Evolutionary conservation across 2,113 vertebrate species (phyloP), one percentile per base, ranked within the genome.

Genomic region (Galbula dea): DNA sequence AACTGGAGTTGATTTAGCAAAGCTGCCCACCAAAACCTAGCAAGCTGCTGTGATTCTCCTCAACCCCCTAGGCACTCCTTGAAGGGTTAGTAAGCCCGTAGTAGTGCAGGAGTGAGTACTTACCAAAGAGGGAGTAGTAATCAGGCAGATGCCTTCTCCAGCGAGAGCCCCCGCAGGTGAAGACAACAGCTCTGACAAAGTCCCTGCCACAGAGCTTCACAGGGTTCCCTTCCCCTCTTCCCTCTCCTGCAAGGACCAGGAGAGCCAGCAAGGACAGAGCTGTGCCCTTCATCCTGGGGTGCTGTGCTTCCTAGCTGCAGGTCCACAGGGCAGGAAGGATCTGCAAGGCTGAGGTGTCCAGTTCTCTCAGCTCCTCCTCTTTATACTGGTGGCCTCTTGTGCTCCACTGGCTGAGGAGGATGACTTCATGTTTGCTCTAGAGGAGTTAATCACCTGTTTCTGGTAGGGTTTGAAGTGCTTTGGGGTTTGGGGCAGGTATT

Each of bases 161-260:
- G 58, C 98, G 96, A 5, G 99, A 98, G 32, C 98, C 98, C 1
- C 98, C 98, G 2, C 99, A 99, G n/a, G 98, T 98, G 96, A 97
- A 99, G 51, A 99, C 94, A 1, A 99, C 90, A 0, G 98, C 98
- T 29, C 98, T 61, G 57, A 98, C 49, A 8, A 99, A 98, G 23
- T 99, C 98, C 3, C 97, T 96, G 4, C 98, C 98, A 0, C 98
- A 99, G 86, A 99, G 97, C 96, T 87, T 98, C 80, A 99, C 49
- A 0, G 88, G 85, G 36, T 79, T 95, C 3, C 89, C 97, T 46
- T 98, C 96, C 1, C 97, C 96, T 21, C 22, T 49, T 5, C 85
- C 96, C 24, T 86, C 85, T 5, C 29, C 66, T 4, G 90, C 72
- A 2, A 41, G 71, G 3, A 96, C 63, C 36, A 97, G 68, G 48